A percentile compares a stretch with the other conserved stretches of the same genome.
These are phyloP conservation scores for Myopa tessellatipennis DNA, from an alignment of 2,888 invertebrate genomes.

Conservation along the genomic window DNA sequence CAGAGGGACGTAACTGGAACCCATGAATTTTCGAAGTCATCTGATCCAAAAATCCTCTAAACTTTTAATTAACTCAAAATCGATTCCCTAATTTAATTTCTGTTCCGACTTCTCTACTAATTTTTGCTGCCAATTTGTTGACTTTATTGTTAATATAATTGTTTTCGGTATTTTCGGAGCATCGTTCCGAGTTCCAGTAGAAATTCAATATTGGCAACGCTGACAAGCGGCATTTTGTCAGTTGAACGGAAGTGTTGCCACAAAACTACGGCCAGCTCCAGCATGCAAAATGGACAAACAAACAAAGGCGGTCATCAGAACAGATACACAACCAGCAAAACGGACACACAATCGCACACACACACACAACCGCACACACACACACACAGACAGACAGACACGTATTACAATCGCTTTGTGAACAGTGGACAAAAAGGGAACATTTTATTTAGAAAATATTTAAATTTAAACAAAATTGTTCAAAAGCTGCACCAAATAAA, in stretches of 20 bases:
- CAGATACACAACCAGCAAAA: constrained; percentile 22
- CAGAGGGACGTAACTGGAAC: too few relatives aligned
- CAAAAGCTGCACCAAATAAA: not conserved
- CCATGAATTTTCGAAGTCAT: too few relatives aligned
- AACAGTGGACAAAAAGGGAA: not conserved
- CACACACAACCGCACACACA: not conserved
- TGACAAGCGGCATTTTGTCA: constrained; percentile 47
- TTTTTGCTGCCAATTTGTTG: not conserved
- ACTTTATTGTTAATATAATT: constrained; percentile 5
- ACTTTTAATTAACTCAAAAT: too few relatives aligned
- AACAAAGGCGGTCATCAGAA: constrained; percentile 5
- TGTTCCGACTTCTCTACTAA: too few relatives aligned
- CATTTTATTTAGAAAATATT: not conserved
- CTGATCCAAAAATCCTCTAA: too few relatives aligned
- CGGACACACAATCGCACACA: not conserved
- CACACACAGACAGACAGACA: not conserved
- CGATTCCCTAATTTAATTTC: too few relatives aligned
- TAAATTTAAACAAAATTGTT: constrained; percentile 15
- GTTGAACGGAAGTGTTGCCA: constrained; percentile 44
- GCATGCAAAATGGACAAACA: constrained; percentile 2
- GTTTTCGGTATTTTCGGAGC: not conserved
- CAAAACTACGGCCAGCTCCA: not conserved
- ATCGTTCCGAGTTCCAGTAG: not conserved
- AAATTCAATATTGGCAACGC: constrained; percentile 33
- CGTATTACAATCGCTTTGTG: not conserved